Evolutionary conservation across 2,797 vertebrate genomes (phyloP).

Genomic region (Siniperca scherzeri): DNA sequence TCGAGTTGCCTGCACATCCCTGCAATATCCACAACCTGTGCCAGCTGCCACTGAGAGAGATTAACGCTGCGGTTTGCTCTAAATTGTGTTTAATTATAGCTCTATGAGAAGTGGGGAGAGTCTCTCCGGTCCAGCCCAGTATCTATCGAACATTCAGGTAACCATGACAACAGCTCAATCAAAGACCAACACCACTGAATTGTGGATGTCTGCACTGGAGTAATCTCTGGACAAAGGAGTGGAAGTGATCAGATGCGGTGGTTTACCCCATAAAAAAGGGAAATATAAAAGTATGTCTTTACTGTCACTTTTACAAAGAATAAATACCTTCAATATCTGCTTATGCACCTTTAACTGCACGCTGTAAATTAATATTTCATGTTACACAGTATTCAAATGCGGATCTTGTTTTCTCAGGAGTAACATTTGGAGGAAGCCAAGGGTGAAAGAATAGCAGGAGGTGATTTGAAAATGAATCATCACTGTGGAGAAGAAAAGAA

Average conservation of each 20-base stretch:
- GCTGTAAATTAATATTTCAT: conserved; percentile 16
- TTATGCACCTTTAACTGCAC: neutral
- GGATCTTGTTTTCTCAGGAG: conserved; percentile 11
- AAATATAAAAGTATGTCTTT: neutral
- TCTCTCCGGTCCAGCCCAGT: conserved; percentile 59
- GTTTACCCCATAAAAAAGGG: conserved; percentile 10
- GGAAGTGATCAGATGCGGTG: neutral
- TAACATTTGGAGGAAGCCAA: conserved; percentile 20
- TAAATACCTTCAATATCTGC: neutral
- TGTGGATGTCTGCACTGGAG: conserved; percentile 54
- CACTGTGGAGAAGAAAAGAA: neutral
- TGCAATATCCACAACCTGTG: conserved; percentile 26
- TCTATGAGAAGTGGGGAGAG: conserved; percentile 60
- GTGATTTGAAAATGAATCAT: conserved; percentile 28
- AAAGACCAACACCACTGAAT: conserved; percentile 66
- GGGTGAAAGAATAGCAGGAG: neutral
- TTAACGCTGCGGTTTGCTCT: conserved; percentile 60
- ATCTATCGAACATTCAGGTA: conserved; percentile 78
- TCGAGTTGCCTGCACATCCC: conserved; percentile 11
- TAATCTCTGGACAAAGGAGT: conserved; percentile 24
- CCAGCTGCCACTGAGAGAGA: conserved; percentile 40
- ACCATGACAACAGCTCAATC: conserved; percentile 85
- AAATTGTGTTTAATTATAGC: conserved; percentile 85
- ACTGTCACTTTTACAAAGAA: neutral
- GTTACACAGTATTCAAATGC: conserved; percentile 15